Conservation (phyloP, 2,113 vertebrate genomes). For the Sinocyclocheilus grahami region DNA sequence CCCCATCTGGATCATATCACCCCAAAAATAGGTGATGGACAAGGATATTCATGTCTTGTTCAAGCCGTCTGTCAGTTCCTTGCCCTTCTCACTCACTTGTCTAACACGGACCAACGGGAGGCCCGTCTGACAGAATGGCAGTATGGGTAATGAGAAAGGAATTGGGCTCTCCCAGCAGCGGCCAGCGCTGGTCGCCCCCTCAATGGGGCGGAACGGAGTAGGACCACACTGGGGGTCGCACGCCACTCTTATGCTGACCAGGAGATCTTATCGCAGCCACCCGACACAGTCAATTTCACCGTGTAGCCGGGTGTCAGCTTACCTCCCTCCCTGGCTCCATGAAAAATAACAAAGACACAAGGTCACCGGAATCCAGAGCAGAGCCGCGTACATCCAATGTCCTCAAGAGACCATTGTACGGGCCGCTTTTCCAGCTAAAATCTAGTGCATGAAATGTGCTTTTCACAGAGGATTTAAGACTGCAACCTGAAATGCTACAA, state of each 20-base stretch:
- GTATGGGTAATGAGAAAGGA: constrained; percentile 44
- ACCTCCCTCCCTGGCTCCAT: constrained; percentile 27
- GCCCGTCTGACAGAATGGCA: constrained; percentile 49
- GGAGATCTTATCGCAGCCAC: constrained; percentile 43
- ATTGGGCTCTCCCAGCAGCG: constrained; percentile 46
- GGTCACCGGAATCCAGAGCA: constrained; percentile 46
- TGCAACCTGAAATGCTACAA: background rate
- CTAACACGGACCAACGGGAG: constrained; percentile 44
- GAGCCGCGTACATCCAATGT: background rate
- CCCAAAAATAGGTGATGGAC: background rate
- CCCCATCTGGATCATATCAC: background rate
- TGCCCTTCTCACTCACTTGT: constrained; percentile 45
- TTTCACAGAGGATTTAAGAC: background rate
- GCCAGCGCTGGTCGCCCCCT: constrained; percentile 39
- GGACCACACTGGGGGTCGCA: constrained; percentile 31
- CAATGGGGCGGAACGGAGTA: constrained; percentile 50
- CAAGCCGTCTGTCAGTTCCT: constrained; percentile 47
- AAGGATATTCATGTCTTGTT: constrained; percentile 42
- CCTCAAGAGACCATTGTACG: background rate
- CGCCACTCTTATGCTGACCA: constrained; percentile 47
- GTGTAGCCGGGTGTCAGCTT: constrained; percentile 46
- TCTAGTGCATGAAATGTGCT: background rate
- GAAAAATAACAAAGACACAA: constrained; percentile 46
- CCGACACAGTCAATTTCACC: constrained; percentile 56
- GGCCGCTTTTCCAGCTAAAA: background rate